These are phyloP conservation scores for Tonatia bakeri DNA, from an alignment of 2,113 vertebrate genomes.

Conservation along the genomic window DNA sequence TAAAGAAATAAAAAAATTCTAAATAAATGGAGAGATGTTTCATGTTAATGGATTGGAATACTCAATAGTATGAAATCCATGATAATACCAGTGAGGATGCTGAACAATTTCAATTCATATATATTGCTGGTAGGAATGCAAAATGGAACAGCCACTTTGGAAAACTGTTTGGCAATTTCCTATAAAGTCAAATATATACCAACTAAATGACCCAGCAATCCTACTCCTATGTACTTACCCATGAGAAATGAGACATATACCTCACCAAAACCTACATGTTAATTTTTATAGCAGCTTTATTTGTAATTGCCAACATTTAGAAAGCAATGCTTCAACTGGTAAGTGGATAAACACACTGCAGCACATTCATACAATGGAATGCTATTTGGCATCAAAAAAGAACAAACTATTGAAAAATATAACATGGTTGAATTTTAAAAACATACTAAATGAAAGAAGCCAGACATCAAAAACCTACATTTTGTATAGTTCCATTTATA, in stretches of 20 bases:
- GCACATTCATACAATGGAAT: too few species aligned
- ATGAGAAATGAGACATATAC: background rate
- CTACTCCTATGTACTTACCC: background rate
- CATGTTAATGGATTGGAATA: background rate
- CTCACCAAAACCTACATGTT: background rate
- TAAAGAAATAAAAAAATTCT: background rate
- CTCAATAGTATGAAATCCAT: background rate
- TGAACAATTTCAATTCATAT: background rate
- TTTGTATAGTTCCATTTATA: background rate
- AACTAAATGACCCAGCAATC: background rate
- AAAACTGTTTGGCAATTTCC: background rate
- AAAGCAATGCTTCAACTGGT: too few species aligned
- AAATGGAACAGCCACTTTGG: background rate
- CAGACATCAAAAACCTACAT: background rate
- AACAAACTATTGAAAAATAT: background rate
- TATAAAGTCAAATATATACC: background rate
- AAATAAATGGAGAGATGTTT: background rate
- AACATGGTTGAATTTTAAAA: too few species aligned
- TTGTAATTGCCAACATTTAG: too few species aligned
- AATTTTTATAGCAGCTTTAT: background rate
- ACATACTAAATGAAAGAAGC: constrained; percentile 1
- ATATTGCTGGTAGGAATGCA: background rate
- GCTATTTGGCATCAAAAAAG: background rate
- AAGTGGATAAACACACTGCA: too few species aligned
- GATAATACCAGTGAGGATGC: background rate